Percentiles rank a stretch among this genome's conserved stretches.
Conservation (phyloP, 2,113 vertebrate genomes). For the Candoia aspera region DNA sequence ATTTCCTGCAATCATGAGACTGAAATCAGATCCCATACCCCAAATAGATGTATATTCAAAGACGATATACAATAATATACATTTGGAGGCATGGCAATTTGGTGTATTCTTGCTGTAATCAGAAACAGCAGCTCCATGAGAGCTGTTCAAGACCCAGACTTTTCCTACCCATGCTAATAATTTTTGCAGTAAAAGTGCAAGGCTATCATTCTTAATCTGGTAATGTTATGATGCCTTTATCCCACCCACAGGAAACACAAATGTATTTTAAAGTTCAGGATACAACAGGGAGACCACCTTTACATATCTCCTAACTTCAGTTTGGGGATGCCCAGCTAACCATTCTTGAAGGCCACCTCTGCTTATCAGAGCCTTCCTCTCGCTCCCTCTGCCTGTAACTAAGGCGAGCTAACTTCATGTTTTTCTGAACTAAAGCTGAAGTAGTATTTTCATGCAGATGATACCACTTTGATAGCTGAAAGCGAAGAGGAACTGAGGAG, state of each 20-base stretch:
- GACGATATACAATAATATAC: background rate
- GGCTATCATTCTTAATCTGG: background rate
- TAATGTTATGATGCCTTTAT: slow-evolving; percentile 29
- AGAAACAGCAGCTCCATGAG: background rate
- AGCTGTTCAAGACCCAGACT: background rate
- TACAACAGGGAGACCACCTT: background rate
- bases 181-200: background rate
- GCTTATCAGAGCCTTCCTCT: background rate
- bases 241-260: slow-evolving; percentile 59
- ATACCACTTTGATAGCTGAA: too few species aligned
- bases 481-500: too few species aligned
- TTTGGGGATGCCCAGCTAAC: background rate
- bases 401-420: background rate
- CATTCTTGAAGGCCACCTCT: too few species aligned
- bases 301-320: background rate
- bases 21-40: background rate
- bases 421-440: background rate
- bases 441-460: background rate
- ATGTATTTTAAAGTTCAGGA: background rate
- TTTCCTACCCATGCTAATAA: background rate
- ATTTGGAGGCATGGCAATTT: background rate
- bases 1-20: background rate
- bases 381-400: background rate
- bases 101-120: background rate
- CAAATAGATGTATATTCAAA: background rate